These are phyloP conservation scores for Myrmecophaga tridactyla DNA, from an alignment of 2,113 vertebrate genomes.

Conservation along the genomic window DNA sequence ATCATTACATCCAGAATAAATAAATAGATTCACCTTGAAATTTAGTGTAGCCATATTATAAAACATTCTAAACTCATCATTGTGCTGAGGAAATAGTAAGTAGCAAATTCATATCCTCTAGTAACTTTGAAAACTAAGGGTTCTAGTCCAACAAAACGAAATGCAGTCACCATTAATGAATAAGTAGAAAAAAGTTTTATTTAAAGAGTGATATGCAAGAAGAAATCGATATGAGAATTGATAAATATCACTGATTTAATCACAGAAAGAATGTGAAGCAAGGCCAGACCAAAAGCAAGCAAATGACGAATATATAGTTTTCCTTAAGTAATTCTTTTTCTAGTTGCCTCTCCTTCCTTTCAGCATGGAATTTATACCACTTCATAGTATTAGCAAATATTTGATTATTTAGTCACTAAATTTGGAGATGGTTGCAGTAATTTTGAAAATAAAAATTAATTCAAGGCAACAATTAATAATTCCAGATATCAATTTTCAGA, in stretches of 20 bases:
- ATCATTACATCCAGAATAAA: no score
- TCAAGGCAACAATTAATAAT: not conserved
- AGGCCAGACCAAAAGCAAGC: no score
- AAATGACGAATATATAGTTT: not conserved
- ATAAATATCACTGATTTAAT: no score
- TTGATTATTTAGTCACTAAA: not conserved
- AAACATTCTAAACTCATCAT: no score
- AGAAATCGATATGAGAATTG: not conserved
- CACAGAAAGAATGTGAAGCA: not conserved
- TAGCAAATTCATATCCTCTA: no score
- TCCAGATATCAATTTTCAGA: not conserved
- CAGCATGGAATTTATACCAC: not conserved
- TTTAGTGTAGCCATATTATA: no score
- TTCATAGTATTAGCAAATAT: not conserved
- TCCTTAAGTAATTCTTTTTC: not conserved
- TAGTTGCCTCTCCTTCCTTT: not conserved
- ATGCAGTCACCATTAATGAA: no score
- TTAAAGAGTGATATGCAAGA: not conserved
- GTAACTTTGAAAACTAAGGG: no score
- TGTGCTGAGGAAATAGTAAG: no score
- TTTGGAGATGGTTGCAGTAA: not conserved
- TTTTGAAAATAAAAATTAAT: not conserved
- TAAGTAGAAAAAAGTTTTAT: not conserved
- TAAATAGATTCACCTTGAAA: no score
- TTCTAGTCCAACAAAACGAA: no score